Evolutionary conservation across 2,113 vertebrate genomes (phyloP).

Genomic region (Carollia perspicillata): DNA sequence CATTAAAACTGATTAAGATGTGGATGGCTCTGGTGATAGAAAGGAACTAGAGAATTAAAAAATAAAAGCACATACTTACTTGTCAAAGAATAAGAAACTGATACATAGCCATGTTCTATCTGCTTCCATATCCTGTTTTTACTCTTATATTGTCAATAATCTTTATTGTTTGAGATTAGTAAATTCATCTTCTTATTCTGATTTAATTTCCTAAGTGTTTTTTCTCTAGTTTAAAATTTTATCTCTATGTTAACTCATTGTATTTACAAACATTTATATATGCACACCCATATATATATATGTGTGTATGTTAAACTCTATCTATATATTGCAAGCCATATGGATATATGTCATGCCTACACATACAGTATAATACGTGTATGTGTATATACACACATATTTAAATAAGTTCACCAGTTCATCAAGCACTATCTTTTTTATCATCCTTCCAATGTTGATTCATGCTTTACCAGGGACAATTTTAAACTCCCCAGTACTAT

Average conservation of each 20-base stretch:
- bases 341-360: not conserved
- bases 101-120: not conserved
- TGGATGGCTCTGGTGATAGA: not conserved
- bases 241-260: not conserved
- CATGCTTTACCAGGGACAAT: not conserved
- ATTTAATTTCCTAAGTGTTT: not conserved
- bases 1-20: not conserved
- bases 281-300: not conserved
- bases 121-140: not conserved
- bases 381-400: not conserved
- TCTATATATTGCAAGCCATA: not conserved
- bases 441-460: not conserved
- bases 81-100: not conserved
- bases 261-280: not conserved
- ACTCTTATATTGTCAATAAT: not conserved
- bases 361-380: not conserved
- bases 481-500: not conserved
- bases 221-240: not conserved
- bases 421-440: not conserved
- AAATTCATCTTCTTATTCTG: not conserved
- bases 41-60: not conserved
- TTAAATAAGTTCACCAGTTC: not conserved
- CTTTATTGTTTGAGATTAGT: not conserved
- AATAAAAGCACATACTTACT: not conserved
- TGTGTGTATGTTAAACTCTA: not conserved